phyloP scores from a whole-genome alignment of 2,113 vertebrate species.

The Grantiella picta region DNA sequence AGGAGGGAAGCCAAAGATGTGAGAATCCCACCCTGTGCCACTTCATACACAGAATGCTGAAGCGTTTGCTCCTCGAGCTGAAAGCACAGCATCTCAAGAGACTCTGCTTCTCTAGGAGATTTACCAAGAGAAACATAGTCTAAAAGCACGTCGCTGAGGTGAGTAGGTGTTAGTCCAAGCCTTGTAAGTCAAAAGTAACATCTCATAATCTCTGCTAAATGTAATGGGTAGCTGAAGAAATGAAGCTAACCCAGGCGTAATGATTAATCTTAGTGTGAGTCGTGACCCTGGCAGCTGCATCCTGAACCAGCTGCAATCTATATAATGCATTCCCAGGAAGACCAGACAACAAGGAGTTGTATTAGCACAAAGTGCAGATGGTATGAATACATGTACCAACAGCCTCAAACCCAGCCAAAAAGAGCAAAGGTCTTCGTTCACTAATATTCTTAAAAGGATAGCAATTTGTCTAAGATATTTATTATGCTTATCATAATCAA shows the following conservation, averaged over 20 bases:
- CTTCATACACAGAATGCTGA: not conserved
- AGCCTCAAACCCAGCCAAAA: constrained; percentile 20
- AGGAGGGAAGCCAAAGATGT: not conserved
- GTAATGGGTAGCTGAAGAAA: constrained; percentile 72
- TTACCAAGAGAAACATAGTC: constrained; percentile 33
- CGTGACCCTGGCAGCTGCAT: constrained; percentile 73
- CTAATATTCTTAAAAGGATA: constrained; percentile 68
- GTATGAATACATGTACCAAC: constrained; percentile 42
- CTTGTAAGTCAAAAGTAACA: constrained; percentile 76
- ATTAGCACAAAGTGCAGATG: constrained; percentile 65
- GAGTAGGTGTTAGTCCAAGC: constrained; percentile 63
- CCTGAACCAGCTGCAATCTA: constrained; percentile 75
- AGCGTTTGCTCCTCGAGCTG: constrained; percentile 7
- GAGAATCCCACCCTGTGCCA: not conserved
- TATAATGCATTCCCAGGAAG: constrained; percentile 75
- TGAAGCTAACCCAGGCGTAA: constrained; percentile 72
- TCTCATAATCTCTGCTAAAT: constrained; percentile 75
- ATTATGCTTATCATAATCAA: constrained; percentile 59
- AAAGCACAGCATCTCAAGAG: constrained; percentile 30
- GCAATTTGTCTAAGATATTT: constrained; percentile 51
- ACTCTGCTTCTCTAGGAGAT: constrained; percentile 42
- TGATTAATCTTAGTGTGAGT: constrained; percentile 76
- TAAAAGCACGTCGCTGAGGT: constrained; percentile 54
- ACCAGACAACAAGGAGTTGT: constrained; percentile 68
- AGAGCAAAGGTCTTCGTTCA: constrained; percentile 63